Evolutionary conservation across 2,113 vertebrate genomes (phyloP), one percentile per base, ranked within the genome.

Genomic region (Tautogolabrus adspersus): DNA sequence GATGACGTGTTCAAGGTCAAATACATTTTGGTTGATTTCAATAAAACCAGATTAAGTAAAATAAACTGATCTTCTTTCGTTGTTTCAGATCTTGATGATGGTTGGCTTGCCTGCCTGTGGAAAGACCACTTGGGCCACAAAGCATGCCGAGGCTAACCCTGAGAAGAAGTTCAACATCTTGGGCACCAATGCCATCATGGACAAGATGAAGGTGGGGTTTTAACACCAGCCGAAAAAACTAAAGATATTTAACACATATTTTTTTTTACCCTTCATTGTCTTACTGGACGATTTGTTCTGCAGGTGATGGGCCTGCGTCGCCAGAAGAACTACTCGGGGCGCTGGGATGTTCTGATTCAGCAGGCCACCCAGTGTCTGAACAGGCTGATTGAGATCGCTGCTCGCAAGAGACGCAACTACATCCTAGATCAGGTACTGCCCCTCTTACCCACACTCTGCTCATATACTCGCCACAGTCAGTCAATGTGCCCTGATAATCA

Each of bases 141-240:
- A 96, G 56, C 94, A 97, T 2, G 94, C 96, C 0, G 93, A 94
- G 19, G 92, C 86, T 40, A 93, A 97, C 79, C 96, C 97, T 0
- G 90, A 92, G 38, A 98, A 96, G 91, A 97, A 97, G 63, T 98
- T 95, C 90, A 98, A 97, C 91, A 97, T 97, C 77, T 89, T 98
- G 80, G 97, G 97, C 1, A 98, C 97, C 72, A 98, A 98, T 13
- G 95, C 97, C 77, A 98, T 98, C 84, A 97, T 98, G 96, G 97
- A 97, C 79, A 98, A 98, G 81, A 98, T 98, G 97, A 96, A 96
- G 95, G 97, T 97, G 12, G 19, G 75, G 67, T 22, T 37, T 1
- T 0, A 3, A 23, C 5, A 1, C 52, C 15, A 9, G 4, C 10
- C 1, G 0, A 3, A 9, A 3, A 9, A 15, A 16, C 0, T 5